Evolutionary conservation across 1,140 invertebrate genomes (phyloP).

Genomic region (Lutraria rhynchaena): DNA sequence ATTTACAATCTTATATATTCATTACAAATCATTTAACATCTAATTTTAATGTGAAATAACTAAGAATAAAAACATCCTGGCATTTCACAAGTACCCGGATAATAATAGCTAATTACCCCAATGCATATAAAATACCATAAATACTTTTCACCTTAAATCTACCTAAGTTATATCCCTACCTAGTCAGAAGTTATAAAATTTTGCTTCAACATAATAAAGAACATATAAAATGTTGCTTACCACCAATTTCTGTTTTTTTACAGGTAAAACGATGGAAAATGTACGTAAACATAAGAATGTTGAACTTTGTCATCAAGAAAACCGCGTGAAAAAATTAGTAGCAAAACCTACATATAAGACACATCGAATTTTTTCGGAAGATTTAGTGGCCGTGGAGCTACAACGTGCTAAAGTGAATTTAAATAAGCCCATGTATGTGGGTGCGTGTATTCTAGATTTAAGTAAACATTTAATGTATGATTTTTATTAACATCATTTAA

Average conservation of each 20-base stretch:
- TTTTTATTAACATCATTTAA: slow-evolving; percentile 71
- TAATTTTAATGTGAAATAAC: background rate
- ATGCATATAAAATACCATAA: too few species aligned
- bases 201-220: slow-evolving; percentile 60
- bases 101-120: too few species aligned
- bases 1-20: background rate
- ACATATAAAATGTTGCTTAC: background rate
- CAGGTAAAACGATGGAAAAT: slow-evolving; percentile 16
- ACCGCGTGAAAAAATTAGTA: slow-evolving; percentile 66
- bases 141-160: too few species aligned
- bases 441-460: slow-evolving; percentile 56
- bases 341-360: slow-evolving; percentile 78
- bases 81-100: too few species aligned
- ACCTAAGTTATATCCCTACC: slow-evolving; percentile 31
- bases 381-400: slow-evolving; percentile 63
- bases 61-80: too few species aligned
- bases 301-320: slow-evolving; percentile 31
- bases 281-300: slow-evolving; percentile 43
- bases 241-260: background rate
- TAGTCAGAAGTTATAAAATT: slow-evolving; percentile 81
- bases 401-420: slow-evolving; percentile 59
- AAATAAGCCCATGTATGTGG: slow-evolving; percentile 68
- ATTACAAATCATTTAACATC: slow-evolving; percentile 16
- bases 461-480: slow-evolving; percentile 68
- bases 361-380: slow-evolving; percentile 75